A percentile compares a stretch with the other conserved stretches of the same genome.
phyloP scores from a whole-genome alignment of 2,888 invertebrate species.

The Melanostoma mellinum region DNA sequence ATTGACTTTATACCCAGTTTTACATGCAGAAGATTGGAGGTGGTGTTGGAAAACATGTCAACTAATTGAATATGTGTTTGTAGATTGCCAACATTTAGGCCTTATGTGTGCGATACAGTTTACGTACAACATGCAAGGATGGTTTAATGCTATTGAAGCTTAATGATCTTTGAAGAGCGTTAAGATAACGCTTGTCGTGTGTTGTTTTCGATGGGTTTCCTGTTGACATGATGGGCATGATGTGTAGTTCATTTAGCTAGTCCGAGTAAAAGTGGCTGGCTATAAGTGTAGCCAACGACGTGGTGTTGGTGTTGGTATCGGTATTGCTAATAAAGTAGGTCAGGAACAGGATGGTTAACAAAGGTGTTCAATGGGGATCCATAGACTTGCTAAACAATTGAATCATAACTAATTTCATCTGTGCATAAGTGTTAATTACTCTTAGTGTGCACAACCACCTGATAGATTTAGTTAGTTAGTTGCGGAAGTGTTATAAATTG shows the following conservation, averaged over 20 bases:
- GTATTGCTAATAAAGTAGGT: conserved; percentile 12
- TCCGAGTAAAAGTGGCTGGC: background rate
- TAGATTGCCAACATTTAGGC: conserved; percentile 13
- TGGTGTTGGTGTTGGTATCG: background rate
- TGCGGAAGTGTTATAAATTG: conserved; percentile 18
- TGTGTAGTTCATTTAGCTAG: conserved; percentile 6
- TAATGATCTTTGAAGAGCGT: conserved; percentile 49
- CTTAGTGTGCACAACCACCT: conserved; percentile 20
- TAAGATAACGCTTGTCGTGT: conserved; percentile 38
- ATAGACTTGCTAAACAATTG: conserved; percentile 29
- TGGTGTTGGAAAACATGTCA: conserved; percentile 37
- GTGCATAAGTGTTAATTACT: conserved; percentile 20
- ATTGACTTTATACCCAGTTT: conserved; percentile 8
- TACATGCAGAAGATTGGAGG: conserved; percentile 9
- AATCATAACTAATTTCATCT: conserved; percentile 46
- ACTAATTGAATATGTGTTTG: conserved; percentile 46
- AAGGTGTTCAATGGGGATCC: conserved; percentile 25
- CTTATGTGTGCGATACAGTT: conserved; percentile 11
- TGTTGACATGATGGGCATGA: conserved; percentile 15
- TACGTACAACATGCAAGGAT: background rate
- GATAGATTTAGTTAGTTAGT: conserved; percentile 24
- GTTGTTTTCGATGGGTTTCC: conserved; percentile 22
- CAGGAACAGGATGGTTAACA: conserved; percentile 28
- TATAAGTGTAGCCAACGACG: background rate
- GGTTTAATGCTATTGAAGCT: conserved; percentile 13